phyloP scores from a whole-genome alignment of 2,797 vertebrate genomes.

The Rhadinocentrus ornatus region DNA sequence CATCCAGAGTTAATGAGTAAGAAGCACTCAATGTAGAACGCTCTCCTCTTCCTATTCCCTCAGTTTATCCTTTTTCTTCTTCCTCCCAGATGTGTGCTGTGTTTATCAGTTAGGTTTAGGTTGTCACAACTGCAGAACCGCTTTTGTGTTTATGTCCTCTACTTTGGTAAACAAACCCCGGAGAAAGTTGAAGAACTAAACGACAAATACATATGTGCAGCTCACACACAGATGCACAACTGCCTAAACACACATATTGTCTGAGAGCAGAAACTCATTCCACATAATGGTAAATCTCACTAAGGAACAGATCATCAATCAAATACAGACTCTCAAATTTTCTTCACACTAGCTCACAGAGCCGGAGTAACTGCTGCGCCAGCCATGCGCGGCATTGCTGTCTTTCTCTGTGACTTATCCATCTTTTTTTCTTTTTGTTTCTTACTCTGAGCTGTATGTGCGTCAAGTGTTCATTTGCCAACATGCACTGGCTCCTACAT shows the following conservation, averaged over 20 bases:
- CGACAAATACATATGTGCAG: constrained; percentile 30
- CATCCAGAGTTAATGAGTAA: constrained; percentile 54
- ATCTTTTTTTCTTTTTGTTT: constrained; percentile 16
- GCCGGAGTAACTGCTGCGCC: constrained; percentile 44
- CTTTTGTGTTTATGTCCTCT: constrained; percentile 25
- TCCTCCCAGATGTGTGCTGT: constrained; percentile 28
- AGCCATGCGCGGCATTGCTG: constrained; percentile 66
- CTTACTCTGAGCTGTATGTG: constrained; percentile 47
- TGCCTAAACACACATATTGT: constrained; percentile 41
- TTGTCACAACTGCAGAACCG: constrained; percentile 41
- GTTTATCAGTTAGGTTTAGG: constrained; percentile 33
- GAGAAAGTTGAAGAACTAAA: constrained; percentile 19
- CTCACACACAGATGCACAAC: constrained; percentile 2
- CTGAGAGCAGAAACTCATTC: constrained; percentile 43
- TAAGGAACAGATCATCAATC: constrained; percentile 61
- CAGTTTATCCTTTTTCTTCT: constrained; percentile 24
- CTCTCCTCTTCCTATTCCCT: constrained; percentile 11
- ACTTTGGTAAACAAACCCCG: constrained; percentile 30
- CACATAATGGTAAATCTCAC: constrained; percentile 58
- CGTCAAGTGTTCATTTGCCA: constrained; percentile 57
- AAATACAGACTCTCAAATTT: constrained; percentile 47
- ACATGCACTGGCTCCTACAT: constrained; percentile 54
- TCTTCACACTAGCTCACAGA: constrained; percentile 51
- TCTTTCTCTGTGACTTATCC: constrained; percentile 66
- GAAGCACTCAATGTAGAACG: constrained; percentile 21